Conservation (phyloP, 2,797 vertebrate genomes). For the Artibeus jamaicensis region DNA sequence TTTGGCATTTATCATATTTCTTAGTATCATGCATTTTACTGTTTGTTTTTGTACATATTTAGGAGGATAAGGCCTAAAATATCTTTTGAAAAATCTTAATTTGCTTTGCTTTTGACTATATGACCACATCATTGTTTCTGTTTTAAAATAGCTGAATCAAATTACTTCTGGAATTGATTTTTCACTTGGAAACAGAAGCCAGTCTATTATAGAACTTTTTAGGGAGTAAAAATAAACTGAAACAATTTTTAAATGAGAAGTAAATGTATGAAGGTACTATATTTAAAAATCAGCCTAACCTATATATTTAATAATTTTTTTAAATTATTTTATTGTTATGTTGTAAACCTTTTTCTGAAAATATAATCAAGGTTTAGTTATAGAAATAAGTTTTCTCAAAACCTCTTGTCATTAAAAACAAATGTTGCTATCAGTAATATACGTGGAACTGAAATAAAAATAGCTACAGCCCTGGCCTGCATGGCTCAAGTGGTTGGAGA, state of each 20-base stretch:
- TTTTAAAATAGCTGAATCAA: conserved; percentile 15
- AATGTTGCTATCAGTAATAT: neutral
- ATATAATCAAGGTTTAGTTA: neutral
- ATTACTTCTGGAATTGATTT: neutral
- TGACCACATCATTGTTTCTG: neutral
- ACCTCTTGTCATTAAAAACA: neutral
- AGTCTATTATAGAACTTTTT: neutral
- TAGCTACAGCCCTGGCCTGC: neutral
- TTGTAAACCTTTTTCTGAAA: neutral
- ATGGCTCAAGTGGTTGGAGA: neutral
- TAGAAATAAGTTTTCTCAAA: neutral
- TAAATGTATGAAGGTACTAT: neutral
- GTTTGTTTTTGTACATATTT: neutral
- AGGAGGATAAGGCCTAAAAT: neutral
- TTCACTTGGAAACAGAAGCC: conserved; percentile 7
- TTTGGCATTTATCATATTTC: neutral
- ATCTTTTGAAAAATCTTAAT: conserved; percentile 4
- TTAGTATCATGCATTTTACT: neutral
- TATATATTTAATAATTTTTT: neutral
- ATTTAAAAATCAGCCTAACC: neutral
- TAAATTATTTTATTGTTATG: neutral
- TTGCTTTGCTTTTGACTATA: neutral
- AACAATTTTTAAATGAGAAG: conserved; percentile 8
- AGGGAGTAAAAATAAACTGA: neutral
- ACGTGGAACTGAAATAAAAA: neutral